Conservation (phyloP, 30 jellyfish, hydroid and myxozoan species). For the Aurelia sp. region DNA sequence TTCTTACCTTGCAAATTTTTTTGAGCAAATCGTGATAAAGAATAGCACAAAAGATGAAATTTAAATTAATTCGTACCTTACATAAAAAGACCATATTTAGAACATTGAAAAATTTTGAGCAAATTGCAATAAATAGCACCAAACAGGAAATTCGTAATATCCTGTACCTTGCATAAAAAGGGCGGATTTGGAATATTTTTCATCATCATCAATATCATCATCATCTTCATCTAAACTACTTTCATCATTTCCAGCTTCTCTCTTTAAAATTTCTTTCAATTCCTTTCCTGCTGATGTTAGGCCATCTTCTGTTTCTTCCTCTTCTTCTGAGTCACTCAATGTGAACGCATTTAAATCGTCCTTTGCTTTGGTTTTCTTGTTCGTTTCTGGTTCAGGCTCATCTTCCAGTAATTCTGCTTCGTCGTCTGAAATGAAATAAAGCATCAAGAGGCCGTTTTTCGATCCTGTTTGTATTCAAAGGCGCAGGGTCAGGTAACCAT, state of each 20-base stretch:
- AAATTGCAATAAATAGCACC: neutral
- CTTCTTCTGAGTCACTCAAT: conserved; percentile 78
- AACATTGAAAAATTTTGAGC: conserved; percentile 13
- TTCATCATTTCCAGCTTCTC: conserved; percentile 80
- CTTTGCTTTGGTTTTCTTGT: conserved; percentile 72
- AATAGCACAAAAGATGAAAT: neutral
- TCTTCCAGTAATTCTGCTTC: conserved; percentile 82
- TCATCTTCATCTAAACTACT: conserved; percentile 82
- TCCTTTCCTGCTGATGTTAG: conserved; percentile 87
- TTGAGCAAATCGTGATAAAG: no score
- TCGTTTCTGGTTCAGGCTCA: conserved; percentile 94
- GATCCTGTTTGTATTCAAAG: no score
- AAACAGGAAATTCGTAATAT: no score
- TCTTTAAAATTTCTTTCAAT: conserved; percentile 80
- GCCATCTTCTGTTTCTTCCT: conserved; percentile 80
- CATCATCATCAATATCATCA: conserved; percentile 87
- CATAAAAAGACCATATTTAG: neutral
- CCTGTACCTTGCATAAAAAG: conserved; percentile 85
- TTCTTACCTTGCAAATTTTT: neutral
- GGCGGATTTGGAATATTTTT: conserved; percentile 87
- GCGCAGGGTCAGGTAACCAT: no score
- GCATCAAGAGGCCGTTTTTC: no score
- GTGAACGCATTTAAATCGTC: conserved; percentile 82
- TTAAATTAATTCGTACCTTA: no score
- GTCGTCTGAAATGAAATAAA: conserved; percentile 48